Evolutionary conservation across 1,140 invertebrate species (phyloP), one percentile per base, ranked within the genome.

Genomic region (Ceratina japonica): DNA sequence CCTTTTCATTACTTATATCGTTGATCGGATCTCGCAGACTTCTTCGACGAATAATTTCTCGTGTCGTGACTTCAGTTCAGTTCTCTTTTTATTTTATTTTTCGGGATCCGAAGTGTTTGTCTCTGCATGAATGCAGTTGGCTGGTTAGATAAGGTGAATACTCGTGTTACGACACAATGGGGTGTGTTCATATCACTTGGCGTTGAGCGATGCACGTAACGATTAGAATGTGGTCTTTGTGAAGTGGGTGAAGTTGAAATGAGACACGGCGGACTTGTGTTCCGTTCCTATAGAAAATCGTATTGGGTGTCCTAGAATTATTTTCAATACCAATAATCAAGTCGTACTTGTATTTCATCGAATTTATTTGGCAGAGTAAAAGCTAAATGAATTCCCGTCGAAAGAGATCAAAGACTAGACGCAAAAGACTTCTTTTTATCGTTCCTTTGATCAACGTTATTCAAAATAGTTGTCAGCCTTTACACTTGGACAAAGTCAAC

Each of bases 241-340:
- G 18, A 31, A 69, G 0, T 31, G 3, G 37, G 37, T 37, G 37
- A 37, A 37, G 37, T 13, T 18, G 44, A 66, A 0, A 52, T 8
- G 3, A 18, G 18, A 15, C 5, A 64, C 0, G 52, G 24, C 56
- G 15, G 22, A 22, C n/a, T 22, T 22, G 22, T 1, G 4, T 24
- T 65, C 20, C 44, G 13, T 0, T 4, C 16, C 0, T 13, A 16
- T 22, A 54, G n/a, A 37, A 20, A 56, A 15, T 0, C 22, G n/a
- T 44, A 54, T n/a, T n/a, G 20, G 51, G 62, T 75, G 27, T 75
- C 62, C 62, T 56, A 31, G 70, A 62, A 62, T 44, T 44, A 44
- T 44, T 44, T 44, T 44, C 10, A 44, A 0, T 10, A 44, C 37
- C 5, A 44, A 2, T 44, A 44, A 44, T 44, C 3, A 44, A 31